Conservation (phyloP, 1,140 invertebrate genomes). For the Apis dorsata region DNA sequence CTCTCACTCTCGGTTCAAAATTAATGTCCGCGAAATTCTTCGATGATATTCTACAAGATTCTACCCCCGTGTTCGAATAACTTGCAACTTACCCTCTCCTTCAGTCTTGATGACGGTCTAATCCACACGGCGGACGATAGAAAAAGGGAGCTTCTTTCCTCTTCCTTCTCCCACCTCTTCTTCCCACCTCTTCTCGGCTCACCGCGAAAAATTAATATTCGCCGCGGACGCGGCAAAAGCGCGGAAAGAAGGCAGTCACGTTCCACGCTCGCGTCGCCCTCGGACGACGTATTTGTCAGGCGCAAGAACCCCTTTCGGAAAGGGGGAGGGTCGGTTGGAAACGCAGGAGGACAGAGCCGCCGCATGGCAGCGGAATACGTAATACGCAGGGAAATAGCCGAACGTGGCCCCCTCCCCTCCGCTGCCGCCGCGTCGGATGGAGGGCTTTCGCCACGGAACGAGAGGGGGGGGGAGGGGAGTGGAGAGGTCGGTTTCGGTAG, state of each 20-base stretch:
- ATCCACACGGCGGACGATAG: no score
- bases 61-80: no score
- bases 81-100: no score
- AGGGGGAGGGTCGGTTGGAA: not conserved
- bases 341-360: constrained; percentile 66
- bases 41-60: no score
- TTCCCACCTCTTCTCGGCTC: not conserved
- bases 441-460: constrained; percentile 34
- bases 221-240: constrained; percentile 22
- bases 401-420: constrained; percentile 21
- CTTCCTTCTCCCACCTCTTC: not conserved
- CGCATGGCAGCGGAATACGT: constrained; percentile 76
- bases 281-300: constrained; percentile 69
- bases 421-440: constrained; percentile 47
- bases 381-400: constrained; percentile 68
- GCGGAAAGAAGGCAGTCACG: constrained; percentile 43
- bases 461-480: constrained; percentile 7
- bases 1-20: no score
- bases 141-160: no score
- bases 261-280: constrained; percentile 39
- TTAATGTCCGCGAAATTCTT: no score
- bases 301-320: constrained; percentile 64
- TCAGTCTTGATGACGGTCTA: no score
- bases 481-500: constrained; percentile 20
- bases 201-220: constrained; percentile 50